Evolutionary conservation across 37 sponge, comb jelly and placozoan species (phyloP).

Genomic region (Petrosia ficiformis): DNA sequence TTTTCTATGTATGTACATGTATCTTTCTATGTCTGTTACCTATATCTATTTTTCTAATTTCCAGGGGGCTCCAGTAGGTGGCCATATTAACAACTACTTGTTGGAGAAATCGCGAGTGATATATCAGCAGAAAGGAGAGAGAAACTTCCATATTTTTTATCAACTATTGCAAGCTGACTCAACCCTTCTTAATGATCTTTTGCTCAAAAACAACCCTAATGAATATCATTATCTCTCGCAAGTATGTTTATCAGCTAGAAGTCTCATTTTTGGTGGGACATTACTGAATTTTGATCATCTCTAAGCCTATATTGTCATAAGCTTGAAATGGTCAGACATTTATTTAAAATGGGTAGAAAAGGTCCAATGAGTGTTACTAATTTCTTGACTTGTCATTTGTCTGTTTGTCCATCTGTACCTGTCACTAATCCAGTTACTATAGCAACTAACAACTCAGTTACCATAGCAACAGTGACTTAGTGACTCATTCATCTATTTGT

Average conservation of each 20-base stretch:
- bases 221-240: constrained; percentile 57
- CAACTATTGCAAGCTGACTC: constrained; percentile 59
- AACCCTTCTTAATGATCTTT: constrained; percentile 35
- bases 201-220: constrained; percentile 28
- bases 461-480: too few relatives aligned
- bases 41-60: not conserved
- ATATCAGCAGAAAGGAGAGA: constrained; percentile 58
- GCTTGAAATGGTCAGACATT: too few relatives aligned
- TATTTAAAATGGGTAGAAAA: too few relatives aligned
- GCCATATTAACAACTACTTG: constrained; percentile 78
- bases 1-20: not conserved
- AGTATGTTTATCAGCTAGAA: constrained; percentile 21
- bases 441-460: too few relatives aligned
- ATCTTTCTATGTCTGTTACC: not conserved
- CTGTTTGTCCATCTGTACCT: too few relatives aligned
- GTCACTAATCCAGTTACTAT: too few relatives aligned
- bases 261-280: not conserved
- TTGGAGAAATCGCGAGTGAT: constrained; percentile 84
- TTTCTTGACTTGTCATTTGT: too few relatives aligned
- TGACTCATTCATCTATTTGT: not conserved
- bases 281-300: too few relatives aligned
- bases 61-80: constrained; percentile 80
- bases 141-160: constrained; percentile 88
- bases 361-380: too few relatives aligned
- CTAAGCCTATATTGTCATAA: too few relatives aligned